Evolutionary conservation across 2,888 invertebrate species (phyloP), one percentile per base, ranked within the genome.

Genomic region (Euplexia lucipara): DNA sequence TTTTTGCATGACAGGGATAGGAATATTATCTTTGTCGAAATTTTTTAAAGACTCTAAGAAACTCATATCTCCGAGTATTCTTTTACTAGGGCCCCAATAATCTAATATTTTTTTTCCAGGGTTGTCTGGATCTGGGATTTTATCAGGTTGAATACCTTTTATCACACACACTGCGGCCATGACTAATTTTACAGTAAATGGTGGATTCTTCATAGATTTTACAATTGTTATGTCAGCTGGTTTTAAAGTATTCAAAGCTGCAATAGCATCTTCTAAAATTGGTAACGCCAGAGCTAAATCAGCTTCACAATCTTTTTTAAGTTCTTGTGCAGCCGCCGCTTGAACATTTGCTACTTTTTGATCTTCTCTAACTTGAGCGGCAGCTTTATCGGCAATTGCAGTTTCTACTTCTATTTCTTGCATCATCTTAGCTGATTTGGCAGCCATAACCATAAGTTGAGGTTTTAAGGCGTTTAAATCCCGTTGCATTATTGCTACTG

Each of bases 121-220:
- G 65, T 96, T 96, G 56, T 94, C 86, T 14, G 97, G 97, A 91
- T 98, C 98, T 22, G 96, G 97, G 42, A 98, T 95, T 90, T 96
- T 96, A 86, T 98, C 98, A 0, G 98, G 97, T 80, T 97, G 96
- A 51, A 98, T 95, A 73, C 97, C 97, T 90, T 97, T 97, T 96
- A 98, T 98, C 0, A 98, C 97, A 88, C 98, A 98, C n/a, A 98
- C 97, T n/a, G 98, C 98, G 12, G 98, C 97, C 97, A 98, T 97
- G 3, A 98, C 98, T 62, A 98, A 90, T 89, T 98, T 98, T 0
- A 98, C 97, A 16, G 97, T 97, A 69, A 96, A 96, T 12, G 98
- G 98, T 30, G 98, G 98, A 93, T 97, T 98, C 92, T 98, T 98
- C 98, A 98, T 98, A 1, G 98, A 97, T 90, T 98, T 98, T 0